Evolutionary conservation across 2,888 invertebrate species (phyloP), one percentile per base, ranked within the genome.

Genomic region (Chesias legatella): DNA sequence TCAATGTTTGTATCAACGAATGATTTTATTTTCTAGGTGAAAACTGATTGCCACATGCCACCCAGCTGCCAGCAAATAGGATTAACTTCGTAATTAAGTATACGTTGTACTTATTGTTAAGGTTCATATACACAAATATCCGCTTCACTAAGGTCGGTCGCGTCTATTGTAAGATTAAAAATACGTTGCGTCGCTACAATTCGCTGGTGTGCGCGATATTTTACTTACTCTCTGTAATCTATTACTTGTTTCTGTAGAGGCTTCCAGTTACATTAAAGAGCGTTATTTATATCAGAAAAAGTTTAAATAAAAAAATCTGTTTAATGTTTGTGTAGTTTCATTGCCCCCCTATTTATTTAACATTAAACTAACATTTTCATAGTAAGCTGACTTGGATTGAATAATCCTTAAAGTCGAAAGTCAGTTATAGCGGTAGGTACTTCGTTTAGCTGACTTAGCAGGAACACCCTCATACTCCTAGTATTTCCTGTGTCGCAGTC

Each of bases 281-380:
- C 75, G 72, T 81, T 82, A 85, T 84, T 80, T 85, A 84, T 81
- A 79, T 77, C 67, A 79, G 59, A 63, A 67, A 73, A 67, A 74
- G 78, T 78, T 79, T 81, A 74, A 81, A 74, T 82, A 78, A 81
- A 81, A n/a, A 85, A 80, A 78, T 83, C 76, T 79, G 79, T 83
- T 80, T 66, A 67, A 67, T 36, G 35, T 51, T 50, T 73, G 70
- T 77, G 48, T 67, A 70, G 73, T 44, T n/a, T 37, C 28, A 46
- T 45, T 36, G 43, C 31, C 23, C 25, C 10, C 13, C 27, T 6
- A 7, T 10, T 13, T 32, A 10, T 22, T 5, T n/a, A n/a, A n/a
- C n/a, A n/a, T n/a, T n/a, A n/a, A n/a, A n/a, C n/a, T n/a, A n/a
- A n/a, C n/a, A n/a, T n/a, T n/a, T n/a, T n/a, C n/a, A n/a, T n/a